Conservation (phyloP, 2,113 vertebrate genomes). For the Dromas ardeola region DNA sequence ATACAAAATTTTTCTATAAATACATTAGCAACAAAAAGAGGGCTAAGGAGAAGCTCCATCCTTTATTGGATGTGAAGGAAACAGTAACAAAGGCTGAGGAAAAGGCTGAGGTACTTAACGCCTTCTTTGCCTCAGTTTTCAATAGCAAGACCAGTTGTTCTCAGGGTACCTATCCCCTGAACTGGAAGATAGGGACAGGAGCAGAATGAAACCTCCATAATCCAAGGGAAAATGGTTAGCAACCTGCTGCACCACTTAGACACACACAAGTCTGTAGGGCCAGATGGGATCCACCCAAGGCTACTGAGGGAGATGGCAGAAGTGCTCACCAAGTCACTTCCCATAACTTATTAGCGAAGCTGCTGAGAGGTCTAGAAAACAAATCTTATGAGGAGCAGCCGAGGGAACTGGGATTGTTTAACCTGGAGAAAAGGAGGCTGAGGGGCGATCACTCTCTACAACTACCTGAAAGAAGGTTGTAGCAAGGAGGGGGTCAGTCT, state of each 20-base stretch:
- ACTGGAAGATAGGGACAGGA: background rate
- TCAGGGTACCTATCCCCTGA: too few species aligned
- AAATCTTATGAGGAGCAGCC: too few species aligned
- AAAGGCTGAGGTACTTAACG: background rate
- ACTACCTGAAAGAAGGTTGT: background rate
- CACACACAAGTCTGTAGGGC: background rate
- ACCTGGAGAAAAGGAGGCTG: background rate
- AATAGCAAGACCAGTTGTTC: too few species aligned
- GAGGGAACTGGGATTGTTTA: background rate
- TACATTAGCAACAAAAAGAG: background rate
- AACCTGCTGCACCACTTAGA: background rate
- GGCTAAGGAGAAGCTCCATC: background rate
- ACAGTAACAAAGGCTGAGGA: background rate
- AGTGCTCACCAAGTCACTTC: background rate
- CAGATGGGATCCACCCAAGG: background rate
- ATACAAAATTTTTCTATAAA: background rate
- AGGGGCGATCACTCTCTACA: background rate
- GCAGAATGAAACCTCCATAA: background rate
- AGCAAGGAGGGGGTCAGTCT: background rate
- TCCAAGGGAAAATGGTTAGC: background rate
- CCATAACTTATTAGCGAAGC: background rate
- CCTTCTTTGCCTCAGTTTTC: background rate
- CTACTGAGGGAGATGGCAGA: background rate
- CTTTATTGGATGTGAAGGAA: background rate
- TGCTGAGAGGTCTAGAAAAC: background rate